Percentiles rank a stretch among this genome's conserved stretches.
phyloP scores from a whole-genome alignment of 2,888 invertebrate species.

The Punctoribates punctum region DNA sequence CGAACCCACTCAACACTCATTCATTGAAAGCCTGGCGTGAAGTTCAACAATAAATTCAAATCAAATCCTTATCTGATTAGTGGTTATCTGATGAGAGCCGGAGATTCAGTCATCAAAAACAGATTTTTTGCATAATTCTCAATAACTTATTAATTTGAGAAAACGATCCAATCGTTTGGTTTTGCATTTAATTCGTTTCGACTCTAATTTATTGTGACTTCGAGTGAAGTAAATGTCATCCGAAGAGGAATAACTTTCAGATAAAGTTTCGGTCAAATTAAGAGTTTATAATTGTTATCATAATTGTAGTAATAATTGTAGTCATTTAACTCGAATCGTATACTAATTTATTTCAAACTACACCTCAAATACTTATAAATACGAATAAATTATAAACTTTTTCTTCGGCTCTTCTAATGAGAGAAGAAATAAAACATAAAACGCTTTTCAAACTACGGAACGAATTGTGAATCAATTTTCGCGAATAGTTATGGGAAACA shows the following conservation, averaged over 20 bases:
- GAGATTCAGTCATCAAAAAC: background rate
- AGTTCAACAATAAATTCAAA: background rate
- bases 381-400: background rate
- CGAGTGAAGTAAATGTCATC: no score
- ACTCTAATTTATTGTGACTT: no score
- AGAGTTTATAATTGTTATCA: background rate
- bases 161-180: background rate
- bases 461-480: conserved; percentile 21
- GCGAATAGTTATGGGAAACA: background rate
- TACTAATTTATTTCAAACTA: conserved; percentile 22
- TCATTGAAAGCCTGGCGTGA: background rate
- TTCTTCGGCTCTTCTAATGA: background rate
- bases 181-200: no score
- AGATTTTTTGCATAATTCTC: conserved; percentile 10
- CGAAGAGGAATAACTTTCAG: no score
- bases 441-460: background rate
- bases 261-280: background rate
- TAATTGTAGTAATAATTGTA: background rate
- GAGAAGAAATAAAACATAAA: background rate
- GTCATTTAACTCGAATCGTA: background rate
- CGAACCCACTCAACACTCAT: conserved; percentile 17
- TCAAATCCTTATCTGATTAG: background rate
- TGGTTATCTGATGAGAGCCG: background rate
- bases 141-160: background rate
- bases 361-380: background rate